phyloP scores from a whole-genome alignment of 1,140 invertebrate genomes.

The Drosophila subpulchrella region DNA sequence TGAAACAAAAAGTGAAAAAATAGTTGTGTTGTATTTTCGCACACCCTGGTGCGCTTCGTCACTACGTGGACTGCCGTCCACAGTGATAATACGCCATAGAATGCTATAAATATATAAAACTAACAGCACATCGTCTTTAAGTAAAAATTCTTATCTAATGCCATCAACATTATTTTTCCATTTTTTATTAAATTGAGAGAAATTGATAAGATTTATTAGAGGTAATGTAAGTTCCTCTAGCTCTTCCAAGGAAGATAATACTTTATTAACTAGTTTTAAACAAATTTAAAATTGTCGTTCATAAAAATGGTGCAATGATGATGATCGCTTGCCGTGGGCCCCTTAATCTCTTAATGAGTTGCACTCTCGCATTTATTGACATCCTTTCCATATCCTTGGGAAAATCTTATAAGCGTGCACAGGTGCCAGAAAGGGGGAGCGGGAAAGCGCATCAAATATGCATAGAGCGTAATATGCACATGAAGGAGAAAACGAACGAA shows the following conservation, averaged over 20 bases:
- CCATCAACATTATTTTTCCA: no score
- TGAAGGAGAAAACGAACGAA: slow-evolving; percentile 40
- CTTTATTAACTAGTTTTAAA: slow-evolving; percentile 13
- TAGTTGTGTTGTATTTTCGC: no score
- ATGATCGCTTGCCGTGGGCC: slow-evolving; percentile 49
- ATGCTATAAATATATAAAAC: no score
- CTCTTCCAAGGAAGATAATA: neutral
- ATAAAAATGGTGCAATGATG: slow-evolving; percentile 7
- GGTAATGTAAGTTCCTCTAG: neutral
- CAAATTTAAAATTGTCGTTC: slow-evolving; percentile 40
- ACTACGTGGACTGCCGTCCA: no score
- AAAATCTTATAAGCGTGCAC: slow-evolving; percentile 69
- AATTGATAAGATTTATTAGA: neutral
- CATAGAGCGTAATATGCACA: slow-evolving; percentile 76
- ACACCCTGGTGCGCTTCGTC: no score
- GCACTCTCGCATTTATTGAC: slow-evolving; percentile 74
- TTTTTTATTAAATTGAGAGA: no score
- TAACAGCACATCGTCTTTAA: no score
- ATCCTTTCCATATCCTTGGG: slow-evolving; percentile 49
- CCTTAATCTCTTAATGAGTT: slow-evolving; percentile 80
- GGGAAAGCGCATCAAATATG: slow-evolving; percentile 63
- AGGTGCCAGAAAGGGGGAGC: slow-evolving; percentile 11
- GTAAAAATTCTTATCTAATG: no score
- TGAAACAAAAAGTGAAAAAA: no score
- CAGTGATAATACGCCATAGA: no score